phyloP scores from a whole-genome alignment of 1,140 invertebrate species.

The Homarus americanus region DNA sequence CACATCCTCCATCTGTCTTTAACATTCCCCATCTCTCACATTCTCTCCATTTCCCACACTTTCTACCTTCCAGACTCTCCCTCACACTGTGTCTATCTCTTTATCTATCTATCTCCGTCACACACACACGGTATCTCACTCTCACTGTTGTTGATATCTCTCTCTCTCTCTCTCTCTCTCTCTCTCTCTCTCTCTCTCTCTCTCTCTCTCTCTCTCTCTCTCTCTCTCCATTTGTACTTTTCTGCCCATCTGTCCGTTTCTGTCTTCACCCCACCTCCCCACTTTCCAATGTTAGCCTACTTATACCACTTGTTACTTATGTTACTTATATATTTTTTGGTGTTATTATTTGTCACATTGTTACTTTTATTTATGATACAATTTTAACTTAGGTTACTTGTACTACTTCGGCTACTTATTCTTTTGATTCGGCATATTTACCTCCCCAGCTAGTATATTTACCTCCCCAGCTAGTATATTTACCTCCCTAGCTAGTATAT shows the following conservation, averaged over 20 bases:
- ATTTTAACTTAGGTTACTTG: too few species aligned
- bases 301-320: too few species aligned
- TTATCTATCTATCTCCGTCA: background rate
- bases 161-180: background rate
- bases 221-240: background rate
- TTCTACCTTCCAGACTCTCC: background rate
- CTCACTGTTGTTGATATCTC: background rate
- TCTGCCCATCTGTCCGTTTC: background rate
- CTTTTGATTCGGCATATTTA: too few species aligned
- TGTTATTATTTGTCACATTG: too few species aligned
- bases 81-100: background rate
- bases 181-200: background rate
- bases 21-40: too few species aligned
- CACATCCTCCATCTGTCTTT: background rate
- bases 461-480: too few species aligned
- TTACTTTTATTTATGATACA: too few species aligned
- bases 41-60: background rate
- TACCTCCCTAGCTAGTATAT: too few species aligned
- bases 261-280: background rate
- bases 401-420: too few species aligned
- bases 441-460: too few species aligned
- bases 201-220: background rate
- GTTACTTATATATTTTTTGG: too few species aligned
- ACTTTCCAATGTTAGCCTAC: too few species aligned
- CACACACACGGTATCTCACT: background rate